phyloP scores from a whole-genome alignment of 1,140 invertebrate species.

The Eubasilissa regina region DNA sequence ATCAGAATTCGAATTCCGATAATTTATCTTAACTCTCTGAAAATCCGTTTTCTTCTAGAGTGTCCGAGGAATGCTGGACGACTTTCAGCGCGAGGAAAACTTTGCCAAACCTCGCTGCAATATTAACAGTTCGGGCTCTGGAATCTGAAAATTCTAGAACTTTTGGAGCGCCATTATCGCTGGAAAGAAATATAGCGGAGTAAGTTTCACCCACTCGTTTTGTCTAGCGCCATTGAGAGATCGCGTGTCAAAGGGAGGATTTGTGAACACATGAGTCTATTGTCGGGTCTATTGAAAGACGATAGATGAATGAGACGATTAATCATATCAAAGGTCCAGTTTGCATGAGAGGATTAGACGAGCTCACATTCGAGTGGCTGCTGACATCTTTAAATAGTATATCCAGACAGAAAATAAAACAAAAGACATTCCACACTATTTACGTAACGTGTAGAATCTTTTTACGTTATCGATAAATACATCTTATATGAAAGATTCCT shows the following conservation, averaged over 20 bases:
- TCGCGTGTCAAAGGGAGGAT: slow-evolving; percentile 56
- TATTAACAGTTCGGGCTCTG: slow-evolving; percentile 27
- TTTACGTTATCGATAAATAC: too few species aligned
- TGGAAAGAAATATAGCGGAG: slow-evolving; percentile 18
- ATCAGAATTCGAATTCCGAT: neutral
- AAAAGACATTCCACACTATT: neutral
- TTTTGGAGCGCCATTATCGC: slow-evolving; percentile 23
- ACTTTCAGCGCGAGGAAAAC: slow-evolving; percentile 25
- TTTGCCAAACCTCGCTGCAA: slow-evolving; percentile 26
- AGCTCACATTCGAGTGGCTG: slow-evolving; percentile 21
- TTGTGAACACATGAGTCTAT: neutral
- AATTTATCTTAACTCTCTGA: neutral
- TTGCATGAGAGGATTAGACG: slow-evolving; percentile 33
- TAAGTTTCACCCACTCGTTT: slow-evolving; percentile 38
- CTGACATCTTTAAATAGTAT: slow-evolving; percentile 16
- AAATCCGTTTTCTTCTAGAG: slow-evolving; percentile 5
- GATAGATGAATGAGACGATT: slow-evolving; percentile 30
- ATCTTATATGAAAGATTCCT: too few species aligned
- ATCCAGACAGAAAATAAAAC: neutral
- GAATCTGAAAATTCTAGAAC: slow-evolving; percentile 36
- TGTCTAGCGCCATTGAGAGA: slow-evolving; percentile 49
- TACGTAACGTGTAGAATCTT: too few species aligned
- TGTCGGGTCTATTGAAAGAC: slow-evolving; percentile 27
- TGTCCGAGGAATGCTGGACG: slow-evolving; percentile 19
- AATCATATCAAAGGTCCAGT: slow-evolving; percentile 39